Base-by-base conservation (phyloP, 2,797 vertebrate species). In the Acipenser oxyrinchus region DNA sequence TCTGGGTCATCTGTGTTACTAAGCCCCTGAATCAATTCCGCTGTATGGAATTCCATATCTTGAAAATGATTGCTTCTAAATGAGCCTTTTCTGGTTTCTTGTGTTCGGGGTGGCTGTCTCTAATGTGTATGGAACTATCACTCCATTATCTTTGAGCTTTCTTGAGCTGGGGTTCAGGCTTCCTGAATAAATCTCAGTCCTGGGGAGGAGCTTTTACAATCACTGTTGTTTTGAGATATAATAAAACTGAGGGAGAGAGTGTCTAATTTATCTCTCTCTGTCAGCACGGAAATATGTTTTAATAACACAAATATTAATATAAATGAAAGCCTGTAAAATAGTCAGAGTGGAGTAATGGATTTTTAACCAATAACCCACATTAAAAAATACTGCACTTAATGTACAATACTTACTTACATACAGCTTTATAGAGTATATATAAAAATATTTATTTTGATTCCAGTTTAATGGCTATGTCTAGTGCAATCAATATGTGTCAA, bases 61-160 rank as follows among this genome's bases (percentile, higher is more conserved):
- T 51, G 60, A 18, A 37, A 62, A 65, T 75, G 77, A 82, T 84
- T 81, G 73, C 75, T 72, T 77, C 64, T 73, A 80, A 84, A 86
- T 82, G 78, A 72, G 82, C 83, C 84, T 77, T 81, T 80, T 79
- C 74, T 63, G 66, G 67, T 10, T 55, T 11, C 50, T 18, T 18
- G 68, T 37, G 6, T 61, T 37, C 61, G 77, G 69, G 62, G 57
- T 18, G 15, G 23, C 23, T 37, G 23, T 37, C 23, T 37, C 23
- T 37, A 37, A 37, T 37, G 23, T 4, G 4, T 37, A 37, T 37
- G 23, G 23, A 37, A 37, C 23, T 37, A 37, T 37, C 23, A 71
- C 62, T 69, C 75, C 67, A 68, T 62, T 61, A 64, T 71, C 15
- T 13, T 10, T 58, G 12, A 13, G 1, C 11, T 11, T 11, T 58